Evolutionary conservation across 2,888 invertebrate species (phyloP), one percentile per base, ranked within the genome.

Genomic region (Caenorhabditis macrosperma): DNA sequence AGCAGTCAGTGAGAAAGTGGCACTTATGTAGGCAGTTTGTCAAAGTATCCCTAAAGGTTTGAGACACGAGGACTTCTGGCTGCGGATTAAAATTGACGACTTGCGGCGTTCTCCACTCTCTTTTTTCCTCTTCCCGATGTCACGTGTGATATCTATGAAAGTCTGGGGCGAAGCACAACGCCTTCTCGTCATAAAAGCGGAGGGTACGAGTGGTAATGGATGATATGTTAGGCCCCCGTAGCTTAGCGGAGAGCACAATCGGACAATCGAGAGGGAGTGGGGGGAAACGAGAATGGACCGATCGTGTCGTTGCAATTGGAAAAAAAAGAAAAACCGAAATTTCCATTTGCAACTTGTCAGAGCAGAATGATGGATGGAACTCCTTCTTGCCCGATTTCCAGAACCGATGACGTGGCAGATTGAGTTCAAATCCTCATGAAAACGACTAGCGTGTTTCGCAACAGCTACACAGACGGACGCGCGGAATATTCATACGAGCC

Each of bases 121-220:
- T 48, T 48, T 57, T 38, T 54, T 26, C 26, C 33, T 71, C 55
- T 55, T 38, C 44, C 59, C 28, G 55, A 63, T 64, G 74, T 74
- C 74, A 74, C 74, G 63, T 74, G 74, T 74, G 64, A 64, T 74
- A 74, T 74, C 57, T 52, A 50, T 33, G 50, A 28, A 68, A 57
- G 72, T 63, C 63, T 64, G 52, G 64, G 64, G 74, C 74, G 59
- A 74, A 72, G 57, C 72, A 74, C 74, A 52, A 44, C 10, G 55
- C 10, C 33, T 55, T 63, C 55, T 55, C n/a, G 20, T 26, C 12
- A 48, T 12, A 10, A 35, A 30, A 41, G 24, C 26, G 26, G 28
- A n/a, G 30, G 44, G 41, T 69, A 54, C 54, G 28, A 41, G 61
- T 33, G 52, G 48, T 48, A 61, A 57, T 54, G 71, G 38, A 68